These are phyloP conservation scores for Leptinotarsa tumamoca DNA, from an alignment of 2,888 invertebrate genomes.

Conservation along the genomic window DNA sequence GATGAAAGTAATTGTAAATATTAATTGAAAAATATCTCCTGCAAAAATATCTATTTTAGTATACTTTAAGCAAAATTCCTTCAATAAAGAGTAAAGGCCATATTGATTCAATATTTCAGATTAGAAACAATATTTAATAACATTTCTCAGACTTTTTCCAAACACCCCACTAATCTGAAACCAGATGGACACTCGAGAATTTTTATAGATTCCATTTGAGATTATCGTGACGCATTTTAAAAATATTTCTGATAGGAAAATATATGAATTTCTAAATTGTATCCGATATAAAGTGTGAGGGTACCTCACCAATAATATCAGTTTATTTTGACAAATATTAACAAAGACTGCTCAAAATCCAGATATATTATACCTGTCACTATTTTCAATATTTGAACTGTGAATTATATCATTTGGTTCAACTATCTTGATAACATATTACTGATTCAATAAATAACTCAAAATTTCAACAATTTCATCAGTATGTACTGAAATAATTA, in stretches of 20 bases:
- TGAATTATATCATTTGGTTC: too few species aligned
- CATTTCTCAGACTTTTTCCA: constrained; percentile 23
- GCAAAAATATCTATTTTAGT: constrained; percentile 63
- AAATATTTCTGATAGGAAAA: constrained; percentile 77
- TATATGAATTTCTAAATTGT: constrained; percentile 62
- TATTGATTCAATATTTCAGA: constrained; percentile 58
- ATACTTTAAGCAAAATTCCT: constrained; percentile 62
- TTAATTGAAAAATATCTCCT: constrained; percentile 59
- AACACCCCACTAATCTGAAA: constrained; percentile 53
- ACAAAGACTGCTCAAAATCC: not conserved
- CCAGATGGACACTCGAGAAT: constrained; percentile 47
- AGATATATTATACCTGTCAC: too few species aligned
- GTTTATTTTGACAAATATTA: not conserved
- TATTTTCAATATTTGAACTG: too few species aligned
- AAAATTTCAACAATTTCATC: too few species aligned
- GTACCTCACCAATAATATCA: not conserved
- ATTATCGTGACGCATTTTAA: constrained; percentile 72
- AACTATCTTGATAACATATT: too few species aligned
- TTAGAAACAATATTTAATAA: constrained; percentile 30
- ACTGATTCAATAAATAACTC: too few species aligned
- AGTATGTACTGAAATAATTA: too few species aligned
- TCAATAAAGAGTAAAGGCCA: constrained; percentile 60
- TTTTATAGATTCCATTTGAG: constrained; percentile 57
- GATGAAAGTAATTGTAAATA: constrained; percentile 57
- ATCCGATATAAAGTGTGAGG: constrained; percentile 52